phyloP scores from a whole-genome alignment of 2,888 invertebrate species.

The Iphiclides podalirius region DNA sequence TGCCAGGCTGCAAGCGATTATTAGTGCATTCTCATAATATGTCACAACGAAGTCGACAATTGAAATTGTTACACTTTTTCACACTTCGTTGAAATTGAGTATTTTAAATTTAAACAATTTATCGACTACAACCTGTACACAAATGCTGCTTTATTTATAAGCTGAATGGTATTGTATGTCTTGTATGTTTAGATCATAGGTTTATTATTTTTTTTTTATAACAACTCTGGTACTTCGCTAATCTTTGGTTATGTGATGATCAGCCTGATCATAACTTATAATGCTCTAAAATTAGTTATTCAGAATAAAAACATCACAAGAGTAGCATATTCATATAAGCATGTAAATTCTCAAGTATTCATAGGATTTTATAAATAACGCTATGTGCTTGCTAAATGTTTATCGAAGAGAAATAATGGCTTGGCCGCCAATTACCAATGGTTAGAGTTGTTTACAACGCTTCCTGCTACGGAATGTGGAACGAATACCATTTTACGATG shows the following conservation, averaged over 20 bases:
- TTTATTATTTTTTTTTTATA: too few relatives aligned
- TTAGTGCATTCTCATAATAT: constrained; percentile 75
- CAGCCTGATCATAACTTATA: too few relatives aligned
- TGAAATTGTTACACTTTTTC: constrained; percentile 63
- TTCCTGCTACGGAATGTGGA: constrained; percentile 18
- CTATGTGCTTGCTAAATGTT: constrained; percentile 8
- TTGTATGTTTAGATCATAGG: too few relatives aligned
- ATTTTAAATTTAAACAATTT: constrained; percentile 1
- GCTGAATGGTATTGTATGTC: too few relatives aligned
- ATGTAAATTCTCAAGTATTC: too few relatives aligned
- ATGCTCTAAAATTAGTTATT: too few relatives aligned
- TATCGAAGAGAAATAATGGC: constrained; percentile 15
- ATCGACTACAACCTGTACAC: too few relatives aligned
- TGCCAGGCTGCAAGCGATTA: constrained; percentile 61
- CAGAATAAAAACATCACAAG: too few relatives aligned
- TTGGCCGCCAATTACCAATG: constrained; percentile 14
- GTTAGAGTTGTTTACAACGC: constrained; percentile 16
- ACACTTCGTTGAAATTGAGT: constrained; percentile 24
- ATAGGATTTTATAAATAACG: background rate
- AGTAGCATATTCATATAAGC: too few relatives aligned
- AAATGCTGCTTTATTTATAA: too few relatives aligned
- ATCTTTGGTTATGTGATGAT: too few relatives aligned
- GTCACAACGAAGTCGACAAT: constrained; percentile 68
- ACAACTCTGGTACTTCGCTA: too few relatives aligned
- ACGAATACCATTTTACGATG: constrained; percentile 16